phyloP scores from a whole-genome alignment of 2,888 invertebrate genomes.

The Ornithoptera priamus region DNA sequence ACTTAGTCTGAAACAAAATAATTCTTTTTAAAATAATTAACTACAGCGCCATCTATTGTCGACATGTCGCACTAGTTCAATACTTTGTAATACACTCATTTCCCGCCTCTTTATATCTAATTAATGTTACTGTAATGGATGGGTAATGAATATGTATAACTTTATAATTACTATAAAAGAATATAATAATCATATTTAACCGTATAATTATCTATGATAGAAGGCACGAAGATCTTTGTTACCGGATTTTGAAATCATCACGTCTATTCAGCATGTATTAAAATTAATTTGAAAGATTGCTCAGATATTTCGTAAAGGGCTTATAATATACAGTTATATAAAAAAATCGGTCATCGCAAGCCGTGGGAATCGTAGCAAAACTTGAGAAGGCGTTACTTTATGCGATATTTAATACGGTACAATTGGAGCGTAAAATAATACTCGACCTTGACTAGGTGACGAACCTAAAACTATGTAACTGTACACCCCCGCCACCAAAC shows the following conservation, averaged over 20 bases:
- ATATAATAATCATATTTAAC: too few relatives aligned
- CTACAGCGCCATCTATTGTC: constrained; percentile 12
- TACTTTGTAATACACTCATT: not conserved
- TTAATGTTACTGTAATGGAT: too few relatives aligned
- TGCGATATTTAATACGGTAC: not conserved
- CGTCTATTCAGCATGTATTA: too few relatives aligned
- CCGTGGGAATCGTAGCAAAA: not conserved
- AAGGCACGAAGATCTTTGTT: too few relatives aligned
- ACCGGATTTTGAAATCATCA: too few relatives aligned
- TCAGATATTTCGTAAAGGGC: too few relatives aligned
- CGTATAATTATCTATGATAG: too few relatives aligned
- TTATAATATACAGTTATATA: too few relatives aligned
- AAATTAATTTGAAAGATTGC: too few relatives aligned
- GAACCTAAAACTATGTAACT: not conserved
- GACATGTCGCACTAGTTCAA: not conserved
- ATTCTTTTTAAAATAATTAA: not conserved
- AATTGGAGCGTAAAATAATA: constrained; percentile 1
- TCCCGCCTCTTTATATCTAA: not conserved
- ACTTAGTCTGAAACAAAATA: not conserved
- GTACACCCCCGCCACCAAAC: not conserved
- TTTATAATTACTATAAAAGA: too few relatives aligned
- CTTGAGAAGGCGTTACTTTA: not conserved
- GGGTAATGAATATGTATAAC: too few relatives aligned
- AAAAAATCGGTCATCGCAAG: not conserved
- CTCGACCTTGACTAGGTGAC: not conserved